Percentiles rank a stretch among this genome's conserved stretches.
phyloP scores from a whole-genome alignment of 2,797 vertebrate species.

The Pelobates cultripes region DNA sequence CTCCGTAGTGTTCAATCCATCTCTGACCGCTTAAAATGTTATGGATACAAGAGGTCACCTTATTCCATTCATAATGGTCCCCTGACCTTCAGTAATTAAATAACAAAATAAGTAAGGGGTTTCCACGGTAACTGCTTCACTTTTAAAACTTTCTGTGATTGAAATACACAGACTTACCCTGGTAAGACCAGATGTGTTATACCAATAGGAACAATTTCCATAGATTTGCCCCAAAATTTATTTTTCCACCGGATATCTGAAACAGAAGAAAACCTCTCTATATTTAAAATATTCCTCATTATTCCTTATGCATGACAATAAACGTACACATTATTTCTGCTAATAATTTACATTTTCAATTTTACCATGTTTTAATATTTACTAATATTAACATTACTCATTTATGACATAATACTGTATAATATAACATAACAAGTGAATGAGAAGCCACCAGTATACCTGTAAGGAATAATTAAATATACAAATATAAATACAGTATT shows the following conservation, averaged over 20 bases:
- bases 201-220: constrained; percentile 97
- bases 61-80: constrained; percentile 97
- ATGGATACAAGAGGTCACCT: constrained; percentile 97
- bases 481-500: too few species aligned
- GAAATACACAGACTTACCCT: constrained; percentile 73
- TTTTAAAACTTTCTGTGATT: background rate
- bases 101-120: background rate
- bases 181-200: constrained; percentile 89
- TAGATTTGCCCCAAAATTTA: constrained; percentile 99
- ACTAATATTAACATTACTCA: too few species aligned
- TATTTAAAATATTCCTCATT: too few species aligned
- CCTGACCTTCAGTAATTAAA: constrained; percentile 73
- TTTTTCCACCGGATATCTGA: constrained; percentile 97
- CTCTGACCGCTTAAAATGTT: constrained; percentile 96
- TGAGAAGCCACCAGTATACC: too few species aligned
- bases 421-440: too few species aligned
- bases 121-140: too few species aligned
- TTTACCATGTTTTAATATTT: too few species aligned
- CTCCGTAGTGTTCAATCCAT: constrained; percentile 99
- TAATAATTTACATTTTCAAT: too few species aligned
- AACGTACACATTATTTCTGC: too few species aligned
- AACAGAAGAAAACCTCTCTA: constrained; percentile 55
- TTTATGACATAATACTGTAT: too few species aligned
- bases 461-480: too few species aligned
- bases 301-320: too few species aligned